Percentiles rank a stretch among this genome's conserved stretches.
Evolutionary conservation across 2,113 vertebrate species (phyloP).

Genomic region (Thamnaconus septentrionalis): DNA sequence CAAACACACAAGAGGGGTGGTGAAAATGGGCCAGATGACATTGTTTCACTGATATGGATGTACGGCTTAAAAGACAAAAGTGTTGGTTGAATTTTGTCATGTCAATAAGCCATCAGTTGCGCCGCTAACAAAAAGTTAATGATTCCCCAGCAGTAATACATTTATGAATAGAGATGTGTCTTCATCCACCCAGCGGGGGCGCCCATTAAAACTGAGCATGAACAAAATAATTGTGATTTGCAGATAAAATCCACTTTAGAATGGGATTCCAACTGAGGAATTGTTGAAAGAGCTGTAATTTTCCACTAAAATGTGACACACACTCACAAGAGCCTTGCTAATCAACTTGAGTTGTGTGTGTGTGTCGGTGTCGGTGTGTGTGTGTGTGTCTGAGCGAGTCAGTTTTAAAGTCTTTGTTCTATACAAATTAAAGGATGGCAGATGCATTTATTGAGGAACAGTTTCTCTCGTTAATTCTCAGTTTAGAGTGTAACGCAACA

Average conservation of each 20-base stretch:
- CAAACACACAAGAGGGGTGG: slow-evolving; percentile 49
- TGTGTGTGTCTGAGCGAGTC: background rate
- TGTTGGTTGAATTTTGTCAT: slow-evolving; percentile 69
- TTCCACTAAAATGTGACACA: slow-evolving; percentile 80
- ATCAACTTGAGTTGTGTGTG: slow-evolving; percentile 44
- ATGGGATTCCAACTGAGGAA: slow-evolving; percentile 77
- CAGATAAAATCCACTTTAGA: slow-evolving; percentile 78
- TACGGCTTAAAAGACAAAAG: slow-evolving; percentile 59
- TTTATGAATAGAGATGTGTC: slow-evolving; percentile 81
- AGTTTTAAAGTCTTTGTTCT: background rate
- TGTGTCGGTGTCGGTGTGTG: slow-evolving; percentile 11
- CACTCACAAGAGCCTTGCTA: slow-evolving; percentile 60
- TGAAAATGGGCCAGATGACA: slow-evolving; percentile 55
- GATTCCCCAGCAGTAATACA: slow-evolving; percentile 77
- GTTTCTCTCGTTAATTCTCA: too few species aligned
- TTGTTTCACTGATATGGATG: slow-evolving; percentile 71
- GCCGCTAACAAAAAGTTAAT: slow-evolving; percentile 79
- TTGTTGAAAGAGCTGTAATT: slow-evolving; percentile 81
- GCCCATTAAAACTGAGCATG: slow-evolving; percentile 79
- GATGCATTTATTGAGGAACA: slow-evolving; percentile 10
- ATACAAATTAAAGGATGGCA: slow-evolving; percentile 22
- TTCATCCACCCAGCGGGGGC: slow-evolving; percentile 76
- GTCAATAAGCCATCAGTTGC: slow-evolving; percentile 71
- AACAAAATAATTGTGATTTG: slow-evolving; percentile 83
- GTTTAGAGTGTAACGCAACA: too few species aligned